Evolutionary conservation across 2,888 invertebrate genomes (phyloP).

Genomic region (Drosophila hawaiiensis): DNA sequence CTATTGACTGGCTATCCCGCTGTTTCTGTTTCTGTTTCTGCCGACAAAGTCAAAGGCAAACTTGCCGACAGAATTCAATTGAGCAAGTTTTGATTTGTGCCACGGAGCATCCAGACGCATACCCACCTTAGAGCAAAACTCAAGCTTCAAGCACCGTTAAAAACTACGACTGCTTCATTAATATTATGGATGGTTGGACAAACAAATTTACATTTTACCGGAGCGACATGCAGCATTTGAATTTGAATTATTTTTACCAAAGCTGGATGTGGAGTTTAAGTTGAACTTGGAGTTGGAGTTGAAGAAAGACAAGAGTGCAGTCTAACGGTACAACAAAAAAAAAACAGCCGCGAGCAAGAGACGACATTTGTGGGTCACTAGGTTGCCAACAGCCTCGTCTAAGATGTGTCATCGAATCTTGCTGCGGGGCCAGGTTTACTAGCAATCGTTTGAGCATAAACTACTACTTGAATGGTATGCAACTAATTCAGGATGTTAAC

Average conservation of each 20-base stretch:
- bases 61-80: constrained; percentile 72
- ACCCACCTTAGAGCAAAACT: constrained; percentile 8
- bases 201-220: constrained; percentile 56
- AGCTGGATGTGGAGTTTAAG: constrained; percentile 31
- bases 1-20: constrained; percentile 57
- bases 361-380: constrained; percentile 71
- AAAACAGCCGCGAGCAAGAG: constrained; percentile 43
- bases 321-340: constrained; percentile 64
- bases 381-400: constrained; percentile 54
- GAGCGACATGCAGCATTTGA: constrained; percentile 48
- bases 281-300: constrained; percentile 13
- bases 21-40: constrained; percentile 65
- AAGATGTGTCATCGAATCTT: constrained; percentile 40
- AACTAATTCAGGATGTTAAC: constrained; percentile 79
- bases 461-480: constrained; percentile 60
- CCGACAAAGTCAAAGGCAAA: constrained; percentile 80
- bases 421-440: constrained; percentile 6
- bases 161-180: constrained; percentile 65
- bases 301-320: constrained; percentile 58
- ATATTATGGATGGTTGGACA: constrained; percentile 68
- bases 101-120: constrained; percentile 34
- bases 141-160: constrained; percentile 42
- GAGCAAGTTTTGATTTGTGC: constrained; percentile 62
- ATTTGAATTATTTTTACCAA: constrained; percentile 52
- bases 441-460: constrained; percentile 28